Evolutionary conservation across 2,113 vertebrate genomes (phyloP).

Genomic region (Prolemur simus): DNA sequence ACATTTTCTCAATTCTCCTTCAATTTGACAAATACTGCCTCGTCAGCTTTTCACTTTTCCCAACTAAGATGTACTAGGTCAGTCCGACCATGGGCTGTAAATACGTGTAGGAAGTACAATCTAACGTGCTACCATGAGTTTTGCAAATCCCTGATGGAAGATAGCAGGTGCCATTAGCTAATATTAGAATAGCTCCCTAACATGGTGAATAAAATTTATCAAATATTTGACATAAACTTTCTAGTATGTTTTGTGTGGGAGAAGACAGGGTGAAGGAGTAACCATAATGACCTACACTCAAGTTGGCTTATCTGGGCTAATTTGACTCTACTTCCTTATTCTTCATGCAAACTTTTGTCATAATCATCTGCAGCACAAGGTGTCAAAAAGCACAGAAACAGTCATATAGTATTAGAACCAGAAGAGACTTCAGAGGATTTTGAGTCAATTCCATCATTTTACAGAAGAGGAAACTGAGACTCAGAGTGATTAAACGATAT

Average conservation of each 20-base stretch:
- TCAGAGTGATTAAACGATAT: not conserved
- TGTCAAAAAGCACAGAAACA: not conserved
- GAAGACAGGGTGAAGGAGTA: not conserved
- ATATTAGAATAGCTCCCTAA: not conserved
- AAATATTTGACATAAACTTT: not conserved
- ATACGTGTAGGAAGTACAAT: not conserved
- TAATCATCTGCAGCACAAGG: not conserved
- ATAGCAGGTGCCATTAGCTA: not conserved
- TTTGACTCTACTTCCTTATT: not conserved
- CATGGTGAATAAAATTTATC: not conserved
- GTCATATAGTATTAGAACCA: not conserved
- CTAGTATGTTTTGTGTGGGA: not conserved
- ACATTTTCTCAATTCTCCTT: not conserved
- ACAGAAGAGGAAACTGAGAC: not conserved
- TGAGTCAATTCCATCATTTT: not conserved
- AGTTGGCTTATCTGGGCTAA: not conserved
- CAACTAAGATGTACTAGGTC: not conserved
- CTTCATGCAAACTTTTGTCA: not conserved
- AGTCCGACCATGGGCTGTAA: slow-evolving; percentile 13
- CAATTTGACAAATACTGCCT: not conserved
- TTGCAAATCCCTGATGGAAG: not conserved
- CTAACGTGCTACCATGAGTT: not conserved
- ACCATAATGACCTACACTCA: not conserved
- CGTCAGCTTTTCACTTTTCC: not conserved
- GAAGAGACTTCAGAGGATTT: not conserved